Evolutionary conservation across 2,113 vertebrate genomes (phyloP).

Genomic region (Sula dactylatra): DNA sequence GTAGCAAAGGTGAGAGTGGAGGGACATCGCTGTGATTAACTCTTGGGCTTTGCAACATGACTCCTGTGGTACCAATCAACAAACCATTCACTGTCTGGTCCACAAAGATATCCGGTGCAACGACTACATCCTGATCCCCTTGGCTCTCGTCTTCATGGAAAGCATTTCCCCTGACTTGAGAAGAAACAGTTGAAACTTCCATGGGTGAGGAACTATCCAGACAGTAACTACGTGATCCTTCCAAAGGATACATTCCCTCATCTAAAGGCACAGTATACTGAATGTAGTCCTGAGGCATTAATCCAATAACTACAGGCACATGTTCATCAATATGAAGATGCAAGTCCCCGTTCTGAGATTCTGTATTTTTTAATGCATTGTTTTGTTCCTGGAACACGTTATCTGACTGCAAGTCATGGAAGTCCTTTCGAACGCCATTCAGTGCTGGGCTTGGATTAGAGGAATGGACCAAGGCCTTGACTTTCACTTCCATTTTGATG

Average conservation of each 20-base stretch:
- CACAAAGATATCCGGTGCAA: slow-evolving; percentile 88
- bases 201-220: slow-evolving; percentile 90
- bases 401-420: slow-evolving; percentile 88
- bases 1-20: slow-evolving; percentile 91
- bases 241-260: slow-evolving; percentile 92
- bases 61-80: slow-evolving; percentile 83
- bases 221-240: slow-evolving; percentile 88
- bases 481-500: slow-evolving; percentile 95
- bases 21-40: slow-evolving; percentile 76
- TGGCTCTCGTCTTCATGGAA: slow-evolving; percentile 82
- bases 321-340: slow-evolving; percentile 92
- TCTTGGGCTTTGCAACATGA: slow-evolving; percentile 87
- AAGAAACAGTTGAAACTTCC: slow-evolving; percentile 84
- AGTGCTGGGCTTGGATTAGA: slow-evolving; percentile 87
- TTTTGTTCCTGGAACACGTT: slow-evolving; percentile 84
- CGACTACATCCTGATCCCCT: slow-evolving; percentile 80
- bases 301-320: slow-evolving; percentile 96
- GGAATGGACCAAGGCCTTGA: slow-evolving; percentile 95
- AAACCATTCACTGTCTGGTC: slow-evolving; percentile 86
- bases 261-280: slow-evolving; percentile 99
- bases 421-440: slow-evolving; percentile 91
- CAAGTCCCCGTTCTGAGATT: slow-evolving; percentile 85
- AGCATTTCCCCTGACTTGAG: slow-evolving; percentile 77
- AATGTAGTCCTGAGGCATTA: slow-evolving; percentile 97
- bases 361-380: slow-evolving; percentile 81